These are phyloP conservation scores for Tyrannus savana DNA, from an alignment of 2,113 vertebrate species.

Conservation along the genomic window DNA sequence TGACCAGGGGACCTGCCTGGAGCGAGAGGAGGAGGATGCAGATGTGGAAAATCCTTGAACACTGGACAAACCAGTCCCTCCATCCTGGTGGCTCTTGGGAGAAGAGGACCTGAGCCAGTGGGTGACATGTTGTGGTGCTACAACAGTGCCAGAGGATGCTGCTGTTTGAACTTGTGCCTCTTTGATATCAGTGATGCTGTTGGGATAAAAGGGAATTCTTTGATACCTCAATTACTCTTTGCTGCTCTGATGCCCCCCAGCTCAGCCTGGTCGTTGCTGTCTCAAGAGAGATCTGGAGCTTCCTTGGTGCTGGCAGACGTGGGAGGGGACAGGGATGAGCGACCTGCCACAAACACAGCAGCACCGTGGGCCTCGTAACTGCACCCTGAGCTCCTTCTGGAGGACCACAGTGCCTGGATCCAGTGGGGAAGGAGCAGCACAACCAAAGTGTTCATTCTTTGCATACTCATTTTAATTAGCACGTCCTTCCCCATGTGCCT, in stretches of 20 bases:
- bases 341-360: fast-evolving
- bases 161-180: neutral
- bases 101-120: neutral
- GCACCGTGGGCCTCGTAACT: fast-evolving
- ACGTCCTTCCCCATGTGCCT: neutral
- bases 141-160: neutral
- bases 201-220: neutral
- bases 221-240: neutral
- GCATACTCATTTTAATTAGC: fast-evolving
- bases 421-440: neutral
- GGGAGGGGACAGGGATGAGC: neutral
- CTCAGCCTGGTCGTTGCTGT: fast-evolving
- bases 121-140: neutral
- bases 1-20: neutral
- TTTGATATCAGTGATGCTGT: neutral
- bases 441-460: neutral
- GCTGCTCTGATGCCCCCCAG: neutral
- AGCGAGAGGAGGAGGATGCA: neutral
- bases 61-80: fast-evolving
- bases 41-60: neutral
- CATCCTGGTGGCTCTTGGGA: neutral
- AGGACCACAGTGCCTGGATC: neutral
- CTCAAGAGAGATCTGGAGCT: neutral
- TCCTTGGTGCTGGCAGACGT: fast-evolving
- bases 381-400: neutral